These are phyloP conservation scores for Pseudopodoces humilis DNA, from an alignment of 2,113 vertebrate genomes.

Conservation along the genomic window DNA sequence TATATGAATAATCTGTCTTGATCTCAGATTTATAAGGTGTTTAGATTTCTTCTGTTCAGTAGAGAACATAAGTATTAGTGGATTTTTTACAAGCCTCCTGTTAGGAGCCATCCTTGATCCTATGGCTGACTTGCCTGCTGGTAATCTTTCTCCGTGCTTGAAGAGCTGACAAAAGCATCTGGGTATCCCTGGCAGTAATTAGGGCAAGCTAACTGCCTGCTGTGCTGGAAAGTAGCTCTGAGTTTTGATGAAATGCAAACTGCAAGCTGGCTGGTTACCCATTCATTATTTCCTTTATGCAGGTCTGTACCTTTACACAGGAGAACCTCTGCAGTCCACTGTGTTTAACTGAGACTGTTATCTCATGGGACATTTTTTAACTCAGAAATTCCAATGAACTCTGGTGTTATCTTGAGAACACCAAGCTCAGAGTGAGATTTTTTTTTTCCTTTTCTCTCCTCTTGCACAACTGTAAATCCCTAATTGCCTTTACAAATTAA, in stretches of 20 bases:
- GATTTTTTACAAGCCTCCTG: slow-evolving; percentile 29
- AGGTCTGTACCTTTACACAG: neutral
- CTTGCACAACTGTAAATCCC: neutral
- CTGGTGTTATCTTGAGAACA: neutral
- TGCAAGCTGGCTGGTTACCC: neutral
- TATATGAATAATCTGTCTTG: slow-evolving; percentile 11
- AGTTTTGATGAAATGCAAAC: slow-evolving; percentile 42
- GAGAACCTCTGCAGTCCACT: neutral
- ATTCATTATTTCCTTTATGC: neutral
- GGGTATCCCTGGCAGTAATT: slow-evolving; percentile 60
- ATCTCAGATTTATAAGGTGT: slow-evolving; percentile 37
- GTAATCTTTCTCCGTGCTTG: slow-evolving; percentile 54
- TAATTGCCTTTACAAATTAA: slow-evolving; percentile 8
- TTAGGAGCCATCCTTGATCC: slow-evolving; percentile 36
- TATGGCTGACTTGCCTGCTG: slow-evolving; percentile 46
- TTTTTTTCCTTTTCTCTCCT: neutral
- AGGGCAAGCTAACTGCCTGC: slow-evolving; percentile 58
- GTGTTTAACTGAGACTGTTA: neutral
- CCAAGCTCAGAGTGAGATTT: neutral
- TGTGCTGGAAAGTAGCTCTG: slow-evolving; percentile 13
- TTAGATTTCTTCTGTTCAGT: slow-evolving; percentile 21
- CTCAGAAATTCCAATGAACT: neutral
- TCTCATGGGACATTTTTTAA: neutral
- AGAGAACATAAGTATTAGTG: slow-evolving; percentile 4
- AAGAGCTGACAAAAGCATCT: slow-evolving; percentile 68